These are phyloP conservation scores for Adelognathus sp. DNA, from an alignment of 2,888 invertebrate species.

Conservation along the genomic window DNA sequence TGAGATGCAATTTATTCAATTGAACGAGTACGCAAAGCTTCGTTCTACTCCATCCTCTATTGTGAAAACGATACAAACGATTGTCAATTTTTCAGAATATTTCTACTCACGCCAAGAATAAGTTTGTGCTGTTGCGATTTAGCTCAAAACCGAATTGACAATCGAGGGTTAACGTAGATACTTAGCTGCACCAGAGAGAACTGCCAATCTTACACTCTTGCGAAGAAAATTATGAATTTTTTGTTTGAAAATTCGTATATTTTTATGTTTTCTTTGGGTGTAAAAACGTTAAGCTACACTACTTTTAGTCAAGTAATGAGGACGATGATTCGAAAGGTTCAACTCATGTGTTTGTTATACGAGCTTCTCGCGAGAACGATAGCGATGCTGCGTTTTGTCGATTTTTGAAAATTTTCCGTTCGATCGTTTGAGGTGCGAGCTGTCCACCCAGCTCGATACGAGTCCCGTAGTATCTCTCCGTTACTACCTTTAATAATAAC, in stretches of 20 bases:
- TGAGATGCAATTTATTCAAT: too few relatives aligned
- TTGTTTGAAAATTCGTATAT: conserved; percentile 8
- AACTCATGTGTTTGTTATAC: conserved; percentile 17
- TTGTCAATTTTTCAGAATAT: too few relatives aligned
- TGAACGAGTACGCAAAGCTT: too few relatives aligned
- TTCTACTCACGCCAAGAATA: too few relatives aligned
- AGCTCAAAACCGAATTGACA: too few relatives aligned
- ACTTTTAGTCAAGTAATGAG: conserved; percentile 59
- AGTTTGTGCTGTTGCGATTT: too few relatives aligned
- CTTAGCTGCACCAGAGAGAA: background rate
- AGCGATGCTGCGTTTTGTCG: background rate
- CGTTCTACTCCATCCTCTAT: too few relatives aligned
- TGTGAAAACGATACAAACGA: too few relatives aligned
- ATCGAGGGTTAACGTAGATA: conserved; percentile 19
- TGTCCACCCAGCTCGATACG: conserved; percentile 21
- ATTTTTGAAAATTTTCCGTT: conserved; percentile 6
- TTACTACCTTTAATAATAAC: background rate
- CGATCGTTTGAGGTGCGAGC: conserved; percentile 1
- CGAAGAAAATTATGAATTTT: background rate
- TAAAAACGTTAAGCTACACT: conserved; percentile 34
- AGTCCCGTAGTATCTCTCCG: conserved; percentile 7
- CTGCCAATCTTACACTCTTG: background rate
- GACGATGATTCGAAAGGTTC: conserved; percentile 55
- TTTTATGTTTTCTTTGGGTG: conserved; percentile 7
- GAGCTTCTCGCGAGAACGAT: conserved; percentile 11